Conservation (phyloP, 2,888 invertebrate species). For the Mantis religiosa region DNA sequence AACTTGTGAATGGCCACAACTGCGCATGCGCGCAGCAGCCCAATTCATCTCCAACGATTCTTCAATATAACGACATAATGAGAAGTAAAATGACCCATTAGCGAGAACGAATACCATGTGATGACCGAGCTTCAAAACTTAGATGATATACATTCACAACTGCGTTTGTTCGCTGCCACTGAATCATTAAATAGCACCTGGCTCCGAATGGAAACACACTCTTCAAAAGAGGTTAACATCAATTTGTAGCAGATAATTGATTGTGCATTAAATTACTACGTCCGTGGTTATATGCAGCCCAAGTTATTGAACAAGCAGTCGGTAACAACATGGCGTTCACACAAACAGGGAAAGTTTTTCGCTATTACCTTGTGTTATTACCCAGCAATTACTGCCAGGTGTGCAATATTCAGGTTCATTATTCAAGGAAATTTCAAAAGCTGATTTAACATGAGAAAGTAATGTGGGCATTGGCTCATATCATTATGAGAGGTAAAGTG, state of each 20-base stretch:
- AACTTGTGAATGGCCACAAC: not conserved
- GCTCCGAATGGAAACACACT: not conserved
- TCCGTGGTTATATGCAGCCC: not conserved
- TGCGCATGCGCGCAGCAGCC: not conserved
- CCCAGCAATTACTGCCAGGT: not conserved
- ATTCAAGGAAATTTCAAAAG: too few relatives aligned
- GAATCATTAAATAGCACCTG: not conserved
- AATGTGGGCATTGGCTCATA: too few relatives aligned
- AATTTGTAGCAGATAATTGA: not conserved
- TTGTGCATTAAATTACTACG: not conserved
- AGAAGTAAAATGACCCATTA: not conserved
- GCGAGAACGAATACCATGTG: not conserved
- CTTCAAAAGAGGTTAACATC: not conserved
- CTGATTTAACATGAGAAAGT: too few relatives aligned
- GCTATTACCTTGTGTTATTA: not conserved
- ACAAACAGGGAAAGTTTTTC: not conserved
- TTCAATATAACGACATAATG: not conserved
- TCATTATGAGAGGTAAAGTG: too few relatives aligned
- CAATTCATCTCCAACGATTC: not conserved
- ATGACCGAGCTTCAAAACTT: not conserved
- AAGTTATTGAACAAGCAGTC: not conserved
- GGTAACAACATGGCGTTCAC: not conserved
- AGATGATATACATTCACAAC: not conserved
- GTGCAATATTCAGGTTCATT: not conserved
- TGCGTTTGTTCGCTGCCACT: not conserved